These are phyloP conservation scores for Saguinus midas DNA, from an alignment of 2,113 vertebrate species.

Conservation along the genomic window DNA sequence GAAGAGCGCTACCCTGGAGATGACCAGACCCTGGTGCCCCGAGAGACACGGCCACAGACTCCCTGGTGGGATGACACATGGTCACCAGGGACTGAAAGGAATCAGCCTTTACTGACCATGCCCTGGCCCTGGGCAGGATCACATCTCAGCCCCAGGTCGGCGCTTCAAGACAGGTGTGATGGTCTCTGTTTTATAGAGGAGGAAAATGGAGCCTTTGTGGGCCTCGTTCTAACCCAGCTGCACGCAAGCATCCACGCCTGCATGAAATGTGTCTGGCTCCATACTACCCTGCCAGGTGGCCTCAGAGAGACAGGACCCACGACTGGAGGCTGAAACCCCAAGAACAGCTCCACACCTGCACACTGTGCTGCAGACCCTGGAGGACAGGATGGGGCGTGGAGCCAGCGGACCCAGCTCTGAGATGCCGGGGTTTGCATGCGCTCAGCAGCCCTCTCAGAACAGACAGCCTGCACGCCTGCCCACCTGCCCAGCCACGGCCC, in stretches of 20 bases:
- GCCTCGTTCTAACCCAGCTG: too few species aligned
- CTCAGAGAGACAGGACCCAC: neutral
- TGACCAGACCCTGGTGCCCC: neutral
- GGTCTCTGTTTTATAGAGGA: neutral
- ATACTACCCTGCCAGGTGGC: neutral
- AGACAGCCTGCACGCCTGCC: neutral
- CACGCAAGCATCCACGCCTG: fast-evolving
- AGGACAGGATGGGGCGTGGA: fast-evolving
- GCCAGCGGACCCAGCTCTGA: too few species aligned
- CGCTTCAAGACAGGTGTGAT: fast-evolving
- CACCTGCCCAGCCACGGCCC: fast-evolving
- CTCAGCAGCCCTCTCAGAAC: neutral
- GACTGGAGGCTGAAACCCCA: neutral
- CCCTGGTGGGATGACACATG: fast-evolving
- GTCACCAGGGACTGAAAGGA: too few species aligned
- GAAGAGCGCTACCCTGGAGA: too few species aligned
- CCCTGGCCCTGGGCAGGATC: too few species aligned
- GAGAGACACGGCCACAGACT: neutral
- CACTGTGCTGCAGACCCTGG: fast-evolving
- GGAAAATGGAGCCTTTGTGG: neutral
- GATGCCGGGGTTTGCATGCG: fast-evolving
- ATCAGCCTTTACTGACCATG: fast-evolving
- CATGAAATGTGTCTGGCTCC: neutral
- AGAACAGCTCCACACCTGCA: fast-evolving
- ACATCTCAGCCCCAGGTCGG: fast-evolving